phyloP scores from a whole-genome alignment of 1,140 invertebrate genomes.

The Apis florea region DNA sequence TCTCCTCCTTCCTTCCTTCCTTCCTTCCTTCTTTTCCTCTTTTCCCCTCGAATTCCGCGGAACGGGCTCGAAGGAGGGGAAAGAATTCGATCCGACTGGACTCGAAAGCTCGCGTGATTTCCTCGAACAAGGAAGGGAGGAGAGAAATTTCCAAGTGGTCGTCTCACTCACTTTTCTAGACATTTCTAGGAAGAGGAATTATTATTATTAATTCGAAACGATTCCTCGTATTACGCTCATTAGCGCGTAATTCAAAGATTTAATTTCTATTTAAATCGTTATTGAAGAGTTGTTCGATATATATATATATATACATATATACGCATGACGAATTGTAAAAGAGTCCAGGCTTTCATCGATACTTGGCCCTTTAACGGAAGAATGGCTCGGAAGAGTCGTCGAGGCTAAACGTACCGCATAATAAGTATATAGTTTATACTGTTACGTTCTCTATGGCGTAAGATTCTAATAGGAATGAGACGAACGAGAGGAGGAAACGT shows the following conservation, averaged over 20 bases:
- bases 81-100: not conserved
- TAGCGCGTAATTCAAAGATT: too few species aligned
- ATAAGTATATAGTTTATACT: not conserved
- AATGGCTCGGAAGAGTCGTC: not conserved
- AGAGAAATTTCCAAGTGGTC: too few species aligned
- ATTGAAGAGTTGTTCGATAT: too few species aligned
- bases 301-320: too few species aligned
- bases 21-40: too few species aligned
- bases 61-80: not conserved
- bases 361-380: not conserved
- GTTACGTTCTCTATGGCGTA: too few species aligned
- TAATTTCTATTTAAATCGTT: not conserved
- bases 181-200: not conserved
- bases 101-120: not conserved
- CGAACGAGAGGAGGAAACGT: too few species aligned
- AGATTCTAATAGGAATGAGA: too few species aligned
- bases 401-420: not conserved
- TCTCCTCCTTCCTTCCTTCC: not conserved
- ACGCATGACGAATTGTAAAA: not conserved
- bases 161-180: not conserved
- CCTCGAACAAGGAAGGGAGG: not conserved
- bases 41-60: not conserved
- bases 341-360: too few species aligned
- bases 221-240: not conserved
- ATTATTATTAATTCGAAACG: too few species aligned